phyloP scores from a whole-genome alignment of 1,140 invertebrate species.

The Brachionus paranguensis region DNA sequence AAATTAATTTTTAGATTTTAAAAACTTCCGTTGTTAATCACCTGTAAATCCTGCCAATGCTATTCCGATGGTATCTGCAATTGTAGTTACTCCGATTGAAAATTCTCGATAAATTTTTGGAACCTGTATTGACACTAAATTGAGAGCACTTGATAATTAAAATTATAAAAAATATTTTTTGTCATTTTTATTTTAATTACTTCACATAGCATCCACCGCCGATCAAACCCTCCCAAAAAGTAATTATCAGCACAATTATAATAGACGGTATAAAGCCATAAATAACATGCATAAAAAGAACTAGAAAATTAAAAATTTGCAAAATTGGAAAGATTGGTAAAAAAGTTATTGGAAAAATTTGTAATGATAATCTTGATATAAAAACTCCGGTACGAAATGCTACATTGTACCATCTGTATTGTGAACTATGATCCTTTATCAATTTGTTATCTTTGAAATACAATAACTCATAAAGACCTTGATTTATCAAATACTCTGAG shows the following conservation, averaged over 20 bases:
- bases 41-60: constrained; percentile 60
- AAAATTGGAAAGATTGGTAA: constrained; percentile 72
- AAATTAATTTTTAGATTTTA: neutral
- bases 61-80: constrained; percentile 70
- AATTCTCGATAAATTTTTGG: constrained; percentile 51
- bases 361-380: constrained; percentile 75
- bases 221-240: constrained; percentile 74
- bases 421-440: constrained; percentile 63
- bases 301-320: constrained; percentile 59
- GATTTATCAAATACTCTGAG: constrained; percentile 84
- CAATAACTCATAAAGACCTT: constrained; percentile 73
- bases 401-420: constrained; percentile 55
- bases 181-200: constrained; percentile 47
- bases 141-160: constrained; percentile 11
- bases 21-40: neutral
- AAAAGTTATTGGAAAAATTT: constrained; percentile 64
- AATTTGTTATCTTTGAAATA: constrained; percentile 62
- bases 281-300: constrained; percentile 61
- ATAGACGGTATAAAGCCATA: constrained; percentile 68
- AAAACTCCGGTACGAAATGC: constrained; percentile 80
- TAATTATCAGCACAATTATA: constrained; percentile 67
- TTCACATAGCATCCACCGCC: constrained; percentile 80
- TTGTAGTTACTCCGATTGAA: constrained; percentile 64
- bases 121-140: constrained; percentile 46
- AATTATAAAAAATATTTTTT: neutral